These are phyloP conservation scores for Holocentrus rufus DNA, from an alignment of 2,797 vertebrate genomes.

Conservation along the genomic window DNA sequence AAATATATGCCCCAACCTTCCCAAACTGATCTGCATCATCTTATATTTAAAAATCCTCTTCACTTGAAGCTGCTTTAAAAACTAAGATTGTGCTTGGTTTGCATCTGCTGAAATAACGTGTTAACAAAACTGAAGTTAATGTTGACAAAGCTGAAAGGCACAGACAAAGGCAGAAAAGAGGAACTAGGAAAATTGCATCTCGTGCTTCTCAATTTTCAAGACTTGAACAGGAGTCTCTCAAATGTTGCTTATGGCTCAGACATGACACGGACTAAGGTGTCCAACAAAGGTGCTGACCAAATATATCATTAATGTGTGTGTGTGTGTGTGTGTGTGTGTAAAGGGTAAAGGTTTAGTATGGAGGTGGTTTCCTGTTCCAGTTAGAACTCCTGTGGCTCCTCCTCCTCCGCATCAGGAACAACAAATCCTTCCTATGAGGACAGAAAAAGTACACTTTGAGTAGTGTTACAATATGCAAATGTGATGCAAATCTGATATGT, in stretches of 20 bases:
- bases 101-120: no score
- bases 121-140: no score
- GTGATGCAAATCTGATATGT: background rate
- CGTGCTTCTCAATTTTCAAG: no score
- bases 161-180: no score
- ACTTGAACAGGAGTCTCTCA: no score
- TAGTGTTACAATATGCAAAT: no score
- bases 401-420: slow-evolving; percentile 85
- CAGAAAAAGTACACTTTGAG: background rate
- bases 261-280: background rate
- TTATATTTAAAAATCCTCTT: background rate
- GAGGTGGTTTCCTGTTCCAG: background rate
- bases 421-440: slow-evolving; percentile 86
- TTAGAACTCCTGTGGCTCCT: slow-evolving; percentile 89
- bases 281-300: background rate
- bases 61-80: no score
- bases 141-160: no score
- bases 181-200: no score
- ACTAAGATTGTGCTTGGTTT: no score
- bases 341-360: no score
- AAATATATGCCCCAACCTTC: background rate
- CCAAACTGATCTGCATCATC: background rate
- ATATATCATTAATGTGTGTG: background rate
- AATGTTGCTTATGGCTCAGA: background rate
- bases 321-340: background rate